Conservation (phyloP, 2,888 invertebrate genomes). For the Limnephilus rhombicus region DNA sequence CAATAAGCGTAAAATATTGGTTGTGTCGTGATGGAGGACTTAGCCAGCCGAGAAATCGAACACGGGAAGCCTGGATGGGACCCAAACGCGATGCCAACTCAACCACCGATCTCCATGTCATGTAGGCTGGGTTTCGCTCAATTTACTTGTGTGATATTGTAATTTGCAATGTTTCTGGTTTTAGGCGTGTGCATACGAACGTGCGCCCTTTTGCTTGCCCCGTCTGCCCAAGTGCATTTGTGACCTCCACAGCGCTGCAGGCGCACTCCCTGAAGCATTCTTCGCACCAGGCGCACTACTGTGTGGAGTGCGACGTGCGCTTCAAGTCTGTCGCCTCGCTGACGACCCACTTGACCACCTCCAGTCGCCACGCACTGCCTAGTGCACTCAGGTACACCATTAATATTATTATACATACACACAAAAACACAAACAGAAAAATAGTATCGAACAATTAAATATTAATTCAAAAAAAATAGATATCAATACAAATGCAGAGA, state of each 20-base stretch:
- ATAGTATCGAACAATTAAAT: too few species aligned
- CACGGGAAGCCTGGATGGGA: too few species aligned
- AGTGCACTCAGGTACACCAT: constrained; percentile 2
- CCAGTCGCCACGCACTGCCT: constrained; percentile 13
- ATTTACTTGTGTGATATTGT: neutral
- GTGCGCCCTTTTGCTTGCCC: constrained; percentile 45
- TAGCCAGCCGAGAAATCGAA: too few species aligned
- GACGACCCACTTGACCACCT: constrained; percentile 44
- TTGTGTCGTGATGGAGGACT: too few species aligned
- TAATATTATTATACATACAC: neutral
- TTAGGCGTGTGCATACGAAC: constrained; percentile 52
- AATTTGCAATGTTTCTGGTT: neutral
- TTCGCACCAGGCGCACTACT: constrained; percentile 51
- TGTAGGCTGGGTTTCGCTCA: neutral
- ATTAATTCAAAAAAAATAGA: too few species aligned
- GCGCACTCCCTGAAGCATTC: constrained; percentile 56
- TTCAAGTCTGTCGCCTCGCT: constrained; percentile 55
- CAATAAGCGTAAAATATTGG: too few species aligned
- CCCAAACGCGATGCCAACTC: too few species aligned
- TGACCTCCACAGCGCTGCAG: constrained; percentile 55
- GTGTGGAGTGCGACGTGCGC: constrained; percentile 60
- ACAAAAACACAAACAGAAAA: too few species aligned
- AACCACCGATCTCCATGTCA: constrained; percentile 26
- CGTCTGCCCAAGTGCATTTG: constrained; percentile 46
- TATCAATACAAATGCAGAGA: too few species aligned